Base-by-base conservation (phyloP, 2,888 invertebrate species). In the Lasioglossum calceatum region DNA sequence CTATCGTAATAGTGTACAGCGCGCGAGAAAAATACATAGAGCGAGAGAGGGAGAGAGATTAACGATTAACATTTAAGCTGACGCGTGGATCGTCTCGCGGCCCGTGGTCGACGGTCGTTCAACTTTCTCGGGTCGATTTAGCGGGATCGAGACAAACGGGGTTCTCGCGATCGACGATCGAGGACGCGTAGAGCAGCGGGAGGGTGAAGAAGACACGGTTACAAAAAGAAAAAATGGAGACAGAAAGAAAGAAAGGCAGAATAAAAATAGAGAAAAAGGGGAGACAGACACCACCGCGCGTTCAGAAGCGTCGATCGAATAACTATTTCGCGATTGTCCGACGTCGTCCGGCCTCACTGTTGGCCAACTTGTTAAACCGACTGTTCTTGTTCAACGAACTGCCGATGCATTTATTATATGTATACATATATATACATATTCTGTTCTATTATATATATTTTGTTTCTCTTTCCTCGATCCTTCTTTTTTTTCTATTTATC, bases 321-420 rank as follows among this genome's bases (percentile, higher is more conserved):
- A 86, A 91, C 85, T 90, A 89, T 86, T 91, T 90, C 86, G 88
- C 89, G 83, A 86, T 78, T 85, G 79, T 81, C 83, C n/a, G 77
- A 84, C 80, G 79, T 84, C 88, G 83, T 91, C 81, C 86, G 54
- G 64, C 79, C 81, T 50, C 39, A 50, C 64, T 44, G 10, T 64
- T 70, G 61, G 75, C 77, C 64, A 47, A 50, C 67, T 81, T 87
- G 87, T 87, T 87, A 70, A 67, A 78, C 78, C 67, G 80, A 80
- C 83, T 82, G n/a, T 71, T 71, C 39, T 71, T 42, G 23, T 71
- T 71, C 75, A 61, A 82, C 76, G 61, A 58, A 74, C 79, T 85
- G 67, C 47, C 78, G 80, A 86, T 83, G 89, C 84, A 84, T 90
- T 86, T 82, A 86, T 78, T 84, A 78, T 78, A 67, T 42, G 5